These are phyloP conservation scores for Cheilosia pagana DNA, from an alignment of 2,888 invertebrate species.

Conservation along the genomic window DNA sequence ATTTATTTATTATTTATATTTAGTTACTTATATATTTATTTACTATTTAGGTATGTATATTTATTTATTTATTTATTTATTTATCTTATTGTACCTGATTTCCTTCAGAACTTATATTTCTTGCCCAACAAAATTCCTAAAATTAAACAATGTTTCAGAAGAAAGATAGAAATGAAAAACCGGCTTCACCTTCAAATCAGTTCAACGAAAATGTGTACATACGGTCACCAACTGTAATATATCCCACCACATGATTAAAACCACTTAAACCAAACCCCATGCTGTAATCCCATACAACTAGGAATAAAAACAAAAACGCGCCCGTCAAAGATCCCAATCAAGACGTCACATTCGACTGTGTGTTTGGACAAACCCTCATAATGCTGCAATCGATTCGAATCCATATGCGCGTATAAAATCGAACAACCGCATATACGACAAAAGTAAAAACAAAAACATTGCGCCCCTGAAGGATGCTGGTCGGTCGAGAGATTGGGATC, in stretches of 20 bases:
- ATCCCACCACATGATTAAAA: background rate
- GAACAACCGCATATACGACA: conserved; percentile 42
- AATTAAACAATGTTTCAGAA: too few relatives aligned
- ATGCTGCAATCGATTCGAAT: conserved; percentile 62
- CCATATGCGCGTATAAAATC: conserved; percentile 23
- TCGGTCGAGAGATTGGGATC: conserved; percentile 6
- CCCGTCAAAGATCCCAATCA: conserved; percentile 56
- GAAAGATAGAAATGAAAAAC: too few relatives aligned
- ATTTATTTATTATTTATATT: too few relatives aligned
- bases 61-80: too few relatives aligned
- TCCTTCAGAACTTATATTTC: too few relatives aligned
- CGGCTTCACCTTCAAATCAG: too few relatives aligned
- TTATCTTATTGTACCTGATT: too few relatives aligned
- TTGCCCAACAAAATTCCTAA: too few relatives aligned
- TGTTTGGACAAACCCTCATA: conserved; percentile 71
- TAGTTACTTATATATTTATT: too few relatives aligned
- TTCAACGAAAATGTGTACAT: background rate
- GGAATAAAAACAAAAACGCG: conserved; percentile 26
- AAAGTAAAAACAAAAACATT: conserved; percentile 13
- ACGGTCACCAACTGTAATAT: background rate
- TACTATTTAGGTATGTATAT: too few relatives aligned
- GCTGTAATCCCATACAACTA: conserved; percentile 6
- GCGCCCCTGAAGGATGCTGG: conserved; percentile 62
- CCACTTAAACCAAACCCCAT: conserved; percentile 25
- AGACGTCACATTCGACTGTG: conserved; percentile 54